phyloP scores from a whole-genome alignment of 1,140 invertebrate species.

The Formica exsecta region DNA sequence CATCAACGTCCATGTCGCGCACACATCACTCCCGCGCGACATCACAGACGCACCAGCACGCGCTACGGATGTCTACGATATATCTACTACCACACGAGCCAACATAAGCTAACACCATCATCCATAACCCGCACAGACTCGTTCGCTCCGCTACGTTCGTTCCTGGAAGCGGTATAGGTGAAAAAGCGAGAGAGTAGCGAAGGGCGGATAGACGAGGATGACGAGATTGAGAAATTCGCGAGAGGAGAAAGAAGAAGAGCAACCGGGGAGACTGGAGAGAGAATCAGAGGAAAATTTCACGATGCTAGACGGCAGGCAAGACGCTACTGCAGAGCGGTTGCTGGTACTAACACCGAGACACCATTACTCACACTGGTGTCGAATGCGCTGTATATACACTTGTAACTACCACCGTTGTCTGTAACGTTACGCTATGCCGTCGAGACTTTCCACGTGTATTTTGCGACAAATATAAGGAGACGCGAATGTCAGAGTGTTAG shows the following conservation, averaged over 20 bases:
- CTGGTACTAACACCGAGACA: conserved; percentile 19
- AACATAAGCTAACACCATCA: conserved; percentile 70
- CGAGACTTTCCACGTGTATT: conserved; percentile 41
- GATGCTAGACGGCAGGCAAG: conserved; percentile 63
- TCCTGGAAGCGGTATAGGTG: conserved; percentile 24
- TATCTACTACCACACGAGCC: conserved; percentile 40
- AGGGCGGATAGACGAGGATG: conserved; percentile 47
- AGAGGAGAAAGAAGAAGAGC: conserved; percentile 40
- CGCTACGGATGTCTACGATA: conserved; percentile 37
- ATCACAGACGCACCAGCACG: conserved; percentile 36
- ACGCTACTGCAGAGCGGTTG: conserved; percentile 51
- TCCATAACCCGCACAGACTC: conserved; percentile 65
- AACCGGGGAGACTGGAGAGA: background rate
- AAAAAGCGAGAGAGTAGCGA: conserved; percentile 38
- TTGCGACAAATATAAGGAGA: conserved; percentile 54
- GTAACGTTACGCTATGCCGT: conserved; percentile 25
- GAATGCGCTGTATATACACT: conserved; percentile 21
- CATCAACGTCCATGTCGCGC: conserved; percentile 8
- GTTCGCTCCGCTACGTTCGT: conserved; percentile 52
- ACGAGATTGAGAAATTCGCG: conserved; percentile 44
- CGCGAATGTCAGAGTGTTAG: conserved; percentile 23
- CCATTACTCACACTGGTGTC: conserved; percentile 10
- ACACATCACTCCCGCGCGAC: conserved; percentile 48
- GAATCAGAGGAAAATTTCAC: conserved; percentile 62
- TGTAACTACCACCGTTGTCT: conserved; percentile 40